A percentile compares a stretch with the other conserved stretches of the same genome.
These are phyloP conservation scores for Lepetodrilus schrolli DNA, from an alignment of 2,888 invertebrate genomes.

Conservation along the genomic window DNA sequence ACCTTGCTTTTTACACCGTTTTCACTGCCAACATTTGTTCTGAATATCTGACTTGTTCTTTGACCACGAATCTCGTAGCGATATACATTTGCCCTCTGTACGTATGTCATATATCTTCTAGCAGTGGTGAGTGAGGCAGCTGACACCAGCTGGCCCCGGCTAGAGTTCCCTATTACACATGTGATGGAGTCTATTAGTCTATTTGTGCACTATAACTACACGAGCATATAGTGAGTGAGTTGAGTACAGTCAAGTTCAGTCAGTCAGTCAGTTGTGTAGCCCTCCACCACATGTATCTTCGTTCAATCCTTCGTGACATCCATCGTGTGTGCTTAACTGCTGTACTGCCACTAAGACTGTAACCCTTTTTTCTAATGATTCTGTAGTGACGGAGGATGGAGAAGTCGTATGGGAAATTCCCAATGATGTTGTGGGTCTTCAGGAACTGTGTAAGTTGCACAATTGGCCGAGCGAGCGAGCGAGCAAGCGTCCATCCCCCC, in stretches of 20 bases:
- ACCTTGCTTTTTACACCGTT: constrained; percentile 32
- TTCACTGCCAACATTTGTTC: constrained; percentile 19
- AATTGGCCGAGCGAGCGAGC: constrained; percentile 20
- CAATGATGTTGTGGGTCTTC: constrained; percentile 60
- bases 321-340: constrained; percentile 49
- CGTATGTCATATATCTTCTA: constrained; percentile 11
- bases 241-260: neutral
- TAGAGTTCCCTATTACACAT: too few relatives aligned
- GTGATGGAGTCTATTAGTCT: neutral
- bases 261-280: neutral
- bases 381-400: constrained; percentile 65
- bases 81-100: constrained; percentile 6
- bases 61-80: constrained; percentile 3
- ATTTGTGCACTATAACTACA: neutral
- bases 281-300: neutral
- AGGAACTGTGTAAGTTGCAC: constrained; percentile 66
- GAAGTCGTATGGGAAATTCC: constrained; percentile 66
- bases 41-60: constrained; percentile 5
- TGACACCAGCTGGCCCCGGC: neutral
- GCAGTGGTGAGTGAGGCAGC: neutral
- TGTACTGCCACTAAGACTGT: constrained; percentile 64
- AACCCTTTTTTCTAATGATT: constrained; percentile 56
- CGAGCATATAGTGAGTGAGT: too few relatives aligned
- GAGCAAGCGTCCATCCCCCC: too few relatives aligned
- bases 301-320: constrained; percentile 4